Percentiles rank a stretch among this genome's conserved stretches.
Evolutionary conservation across 2,113 vertebrate species (phyloP).

Genomic region (Grus americana): DNA sequence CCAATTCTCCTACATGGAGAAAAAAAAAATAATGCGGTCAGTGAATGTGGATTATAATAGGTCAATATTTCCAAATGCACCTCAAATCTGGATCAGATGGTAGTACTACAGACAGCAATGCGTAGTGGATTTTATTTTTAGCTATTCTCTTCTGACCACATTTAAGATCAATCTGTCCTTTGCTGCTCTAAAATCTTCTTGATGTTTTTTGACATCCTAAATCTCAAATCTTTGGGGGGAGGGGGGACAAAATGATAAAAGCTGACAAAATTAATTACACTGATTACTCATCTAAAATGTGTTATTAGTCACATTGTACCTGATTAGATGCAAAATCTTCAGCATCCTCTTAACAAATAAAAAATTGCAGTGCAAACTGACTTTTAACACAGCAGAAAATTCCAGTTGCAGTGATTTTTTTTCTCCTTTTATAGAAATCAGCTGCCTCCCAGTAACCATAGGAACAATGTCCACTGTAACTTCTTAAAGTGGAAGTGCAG

Average conservation of each 20-base stretch:
- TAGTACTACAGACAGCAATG: neutral
- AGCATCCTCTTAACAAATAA: conserved; percentile 3
- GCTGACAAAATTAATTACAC: conserved; percentile 57
- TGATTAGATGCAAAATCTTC: conserved; percentile 8
- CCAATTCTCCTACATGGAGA: neutral
- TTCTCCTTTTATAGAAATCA: conserved; percentile 36
- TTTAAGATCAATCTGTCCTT: conserved; percentile 29
- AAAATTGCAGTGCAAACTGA: neutral
- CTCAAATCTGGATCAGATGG: neutral
- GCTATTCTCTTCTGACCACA: neutral
- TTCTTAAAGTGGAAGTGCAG: conserved; percentile 64
- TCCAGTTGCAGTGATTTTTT: conserved; percentile 22
- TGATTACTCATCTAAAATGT: conserved; percentile 22
- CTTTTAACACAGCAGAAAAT: conserved; percentile 16
- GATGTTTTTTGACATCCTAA: conserved; percentile 32
- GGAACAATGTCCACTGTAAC: conserved; percentile 61
- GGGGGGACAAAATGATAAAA: neutral
- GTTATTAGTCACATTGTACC: conserved; percentile 45
- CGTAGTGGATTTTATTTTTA: conserved; percentile 18
- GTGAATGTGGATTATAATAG: neutral
- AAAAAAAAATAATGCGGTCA: neutral
- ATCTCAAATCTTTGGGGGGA: neutral
- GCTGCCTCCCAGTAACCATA: conserved; percentile 64
- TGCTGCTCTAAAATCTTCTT: conserved; percentile 21
- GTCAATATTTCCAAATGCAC: neutral